phyloP scores from a whole-genome alignment of 53 echinoderm and acorn worm genomes.

The Echinometra lucunter region DNA sequence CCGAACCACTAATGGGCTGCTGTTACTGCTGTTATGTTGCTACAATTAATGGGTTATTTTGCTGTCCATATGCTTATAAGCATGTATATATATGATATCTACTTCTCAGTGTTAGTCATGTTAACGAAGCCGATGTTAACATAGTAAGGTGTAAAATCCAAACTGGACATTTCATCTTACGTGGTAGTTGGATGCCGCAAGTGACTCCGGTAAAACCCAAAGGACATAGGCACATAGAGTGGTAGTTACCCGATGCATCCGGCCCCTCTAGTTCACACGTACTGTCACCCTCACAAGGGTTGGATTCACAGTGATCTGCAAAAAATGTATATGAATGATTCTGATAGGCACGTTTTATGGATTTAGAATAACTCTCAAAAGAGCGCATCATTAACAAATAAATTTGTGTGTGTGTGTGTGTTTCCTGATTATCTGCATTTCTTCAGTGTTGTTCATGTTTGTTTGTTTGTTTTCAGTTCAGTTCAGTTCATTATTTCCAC shows the following conservation, averaged over 20 bases:
- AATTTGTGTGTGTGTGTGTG: not conserved
- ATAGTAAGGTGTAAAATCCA: not conserved
- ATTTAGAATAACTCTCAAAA: not conserved
- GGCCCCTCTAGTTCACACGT: conserved; percentile 33
- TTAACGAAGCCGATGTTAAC: no score
- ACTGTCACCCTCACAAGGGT: conserved; percentile 36
- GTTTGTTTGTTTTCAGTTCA: no score
- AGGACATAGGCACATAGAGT: conserved; percentile 44
- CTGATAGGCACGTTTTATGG: not conserved
- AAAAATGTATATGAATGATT: not conserved
- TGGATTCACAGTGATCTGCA: not conserved
- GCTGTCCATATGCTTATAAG: no score
- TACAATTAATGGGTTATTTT: no score
- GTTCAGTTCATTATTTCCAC: no score
- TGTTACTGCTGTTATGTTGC: no score
- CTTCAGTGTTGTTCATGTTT: no score
- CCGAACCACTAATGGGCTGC: no score
- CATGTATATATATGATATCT: no score
- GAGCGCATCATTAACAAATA: not conserved
- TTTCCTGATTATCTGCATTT: not conserved
- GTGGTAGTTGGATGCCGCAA: conserved; percentile 33
- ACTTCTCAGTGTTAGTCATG: no score
- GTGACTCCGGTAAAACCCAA: conserved; percentile 50
- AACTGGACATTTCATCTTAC: not conserved
- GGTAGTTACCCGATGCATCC: not conserved